phyloP scores from a whole-genome alignment of 2,888 invertebrate genomes.

The Athrips mouffetella region DNA sequence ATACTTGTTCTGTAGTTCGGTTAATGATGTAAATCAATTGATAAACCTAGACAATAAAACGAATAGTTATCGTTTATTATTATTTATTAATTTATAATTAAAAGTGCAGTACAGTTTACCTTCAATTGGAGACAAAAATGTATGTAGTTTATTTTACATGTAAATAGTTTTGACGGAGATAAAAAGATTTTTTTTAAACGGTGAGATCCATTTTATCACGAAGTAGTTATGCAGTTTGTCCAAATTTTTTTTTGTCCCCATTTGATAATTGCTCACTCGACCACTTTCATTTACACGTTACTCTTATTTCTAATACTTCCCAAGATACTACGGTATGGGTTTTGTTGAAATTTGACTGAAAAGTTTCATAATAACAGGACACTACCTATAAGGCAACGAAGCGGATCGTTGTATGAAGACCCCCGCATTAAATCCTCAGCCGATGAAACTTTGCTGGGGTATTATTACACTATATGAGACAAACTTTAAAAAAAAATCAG shows the following conservation, averaged over 20 bases:
- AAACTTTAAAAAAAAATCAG: too few species aligned
- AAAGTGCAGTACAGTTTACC: conserved; percentile 62
- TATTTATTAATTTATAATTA: conserved; percentile 71
- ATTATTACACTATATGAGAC: too few species aligned
- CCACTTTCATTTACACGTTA: conserved; percentile 39
- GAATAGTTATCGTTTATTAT: conserved; percentile 51
- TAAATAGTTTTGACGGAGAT: too few species aligned
- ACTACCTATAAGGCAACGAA: too few species aligned
- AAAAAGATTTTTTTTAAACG: conserved; percentile 46
- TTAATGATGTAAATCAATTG: too few species aligned
- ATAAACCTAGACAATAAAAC: too few species aligned
- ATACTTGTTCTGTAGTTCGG: too few species aligned
- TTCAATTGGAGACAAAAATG: conserved; percentile 66
- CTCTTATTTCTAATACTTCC: conserved; percentile 19
- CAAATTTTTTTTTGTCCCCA: conserved; percentile 52
- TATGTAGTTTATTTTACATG: too few species aligned
- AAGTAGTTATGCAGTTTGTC: conserved; percentile 38
- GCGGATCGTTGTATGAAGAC: too few species aligned
- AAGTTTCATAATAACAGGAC: too few species aligned
- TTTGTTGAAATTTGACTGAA: neutral
- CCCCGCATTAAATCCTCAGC: too few species aligned
- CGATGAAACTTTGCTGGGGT: too few species aligned
- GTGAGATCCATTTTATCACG: conserved; percentile 69
- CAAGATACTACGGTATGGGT: neutral
- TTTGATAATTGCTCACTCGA: conserved; percentile 41